Evolutionary conservation across 1,140 invertebrate genomes (phyloP).

Genomic region (Ceratina japonica): DNA sequence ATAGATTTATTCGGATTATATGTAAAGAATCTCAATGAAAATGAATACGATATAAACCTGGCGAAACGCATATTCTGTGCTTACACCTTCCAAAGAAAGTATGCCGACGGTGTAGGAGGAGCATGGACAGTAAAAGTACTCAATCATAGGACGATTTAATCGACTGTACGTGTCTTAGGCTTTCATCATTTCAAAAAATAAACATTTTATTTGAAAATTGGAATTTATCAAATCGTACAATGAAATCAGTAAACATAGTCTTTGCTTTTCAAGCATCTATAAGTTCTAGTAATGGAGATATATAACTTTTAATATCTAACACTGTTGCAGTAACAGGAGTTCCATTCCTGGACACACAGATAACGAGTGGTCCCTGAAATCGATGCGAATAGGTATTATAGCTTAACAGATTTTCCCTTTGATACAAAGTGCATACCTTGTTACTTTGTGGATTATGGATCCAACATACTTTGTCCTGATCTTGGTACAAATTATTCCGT

Average conservation of each 20-base stretch:
- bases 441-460: slow-evolving; percentile 68
- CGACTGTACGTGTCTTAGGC: fast-evolving
- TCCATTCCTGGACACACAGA: slow-evolving; percentile 64
- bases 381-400: not conserved
- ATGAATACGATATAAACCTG: fast-evolving
- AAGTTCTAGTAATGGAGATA: slow-evolving; percentile 60
- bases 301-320: slow-evolving; percentile 61
- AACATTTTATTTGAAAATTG: not conserved
- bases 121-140: slow-evolving; percentile 78
- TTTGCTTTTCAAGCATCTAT: slow-evolving; percentile 42
- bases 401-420: not conserved
- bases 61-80: fast-evolving
- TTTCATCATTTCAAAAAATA: not conserved
- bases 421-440: slow-evolving; percentile 54
- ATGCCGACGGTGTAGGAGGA: slow-evolving; percentile 74
- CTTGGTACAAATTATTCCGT: slow-evolving; percentile 66
- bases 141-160: slow-evolving; percentile 66
- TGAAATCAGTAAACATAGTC: slow-evolving; percentile 34
- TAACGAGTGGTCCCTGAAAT: slow-evolving; percentile 63
- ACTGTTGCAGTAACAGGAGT: slow-evolving; percentile 54
- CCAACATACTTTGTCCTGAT: slow-evolving; percentile 63
- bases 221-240: not conserved
- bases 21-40: not conserved
- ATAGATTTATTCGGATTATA: not conserved
- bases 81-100: slow-evolving; percentile 79